These are phyloP conservation scores for Sardina pilchardus DNA, from an alignment of 2,113 vertebrate species.

Conservation along the genomic window DNA sequence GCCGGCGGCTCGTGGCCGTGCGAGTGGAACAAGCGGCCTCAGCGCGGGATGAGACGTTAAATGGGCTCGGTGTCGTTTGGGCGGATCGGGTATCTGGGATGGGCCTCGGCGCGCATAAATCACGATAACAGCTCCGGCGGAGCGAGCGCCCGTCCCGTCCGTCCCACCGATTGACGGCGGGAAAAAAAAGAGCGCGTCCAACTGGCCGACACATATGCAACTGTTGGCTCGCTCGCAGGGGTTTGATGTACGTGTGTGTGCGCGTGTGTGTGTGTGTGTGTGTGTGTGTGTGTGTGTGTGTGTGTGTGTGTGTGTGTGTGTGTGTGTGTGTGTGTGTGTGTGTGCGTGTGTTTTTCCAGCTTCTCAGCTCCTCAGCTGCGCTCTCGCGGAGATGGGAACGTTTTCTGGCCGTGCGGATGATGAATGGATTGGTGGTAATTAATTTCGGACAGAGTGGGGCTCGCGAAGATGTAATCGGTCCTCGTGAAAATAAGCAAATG, in stretches of 20 bases:
- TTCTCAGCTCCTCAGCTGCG: neutral
- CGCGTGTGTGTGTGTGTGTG: neutral
- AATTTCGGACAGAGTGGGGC: neutral
- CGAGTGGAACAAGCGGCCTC: slow-evolving; percentile 20
- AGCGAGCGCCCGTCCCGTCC: slow-evolving; percentile 39
- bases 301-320: neutral
- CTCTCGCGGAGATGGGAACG: neutral
- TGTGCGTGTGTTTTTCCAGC: neutral
- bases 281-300: neutral
- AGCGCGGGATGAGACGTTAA: slow-evolving; percentile 63
- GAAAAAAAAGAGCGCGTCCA: neutral
- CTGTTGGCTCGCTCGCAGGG: neutral
- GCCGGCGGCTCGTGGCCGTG: neutral
- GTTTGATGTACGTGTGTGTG: neutral
- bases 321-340: neutral
- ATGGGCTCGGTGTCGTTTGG: slow-evolving; percentile 60
- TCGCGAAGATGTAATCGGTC: neutral
- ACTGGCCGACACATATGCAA: slow-evolving; percentile 4
- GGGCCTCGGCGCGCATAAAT: slow-evolving; percentile 67
- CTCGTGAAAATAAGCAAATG: neutral
- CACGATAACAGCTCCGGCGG: slow-evolving; percentile 64
- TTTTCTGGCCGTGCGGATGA: neutral
- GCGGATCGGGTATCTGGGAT: slow-evolving; percentile 63
- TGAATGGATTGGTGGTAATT: slow-evolving; percentile 7
- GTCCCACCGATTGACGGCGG: neutral